Evolutionary conservation across 2,888 invertebrate species (phyloP), one percentile per base, ranked within the genome.

Genomic region (Loripinus fragilis): DNA sequence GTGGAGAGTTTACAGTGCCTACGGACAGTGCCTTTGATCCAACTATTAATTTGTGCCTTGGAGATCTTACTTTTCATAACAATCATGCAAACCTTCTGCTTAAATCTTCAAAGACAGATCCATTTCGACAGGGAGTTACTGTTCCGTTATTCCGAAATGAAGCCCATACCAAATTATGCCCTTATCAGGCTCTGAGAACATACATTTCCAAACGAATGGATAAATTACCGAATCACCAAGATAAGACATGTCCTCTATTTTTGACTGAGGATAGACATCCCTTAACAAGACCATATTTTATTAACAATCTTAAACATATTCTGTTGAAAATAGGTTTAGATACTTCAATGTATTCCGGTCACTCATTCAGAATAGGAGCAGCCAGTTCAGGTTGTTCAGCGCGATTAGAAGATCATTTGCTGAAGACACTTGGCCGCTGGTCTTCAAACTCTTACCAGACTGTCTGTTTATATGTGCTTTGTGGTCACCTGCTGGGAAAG

Each of bases 371-470:
- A 50, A 23, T 50, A 7, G 50, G 50, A 12, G 50, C 50, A 15
- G 50, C 50, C 5, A 50, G 50, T n/a, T 15, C 64, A 2, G 55
- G 42, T 33, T n/a, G 55, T 8, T 35, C 38, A 7, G 20, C 42
- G 1, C 55, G 72, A 41, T 25, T 72, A 28, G 72, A 64, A n/a
- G 72, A 65, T 25, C 72, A 72, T 33, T 45, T 72, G 2, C 64
- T 72, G 20, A 64, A 45, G 64, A 72, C 72, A 3, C 20, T 60
- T 8, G 72, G 72, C 35, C 3, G 72, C 2, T 72, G 72, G 72
- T 72, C 72, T 25, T 72, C 72, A 7, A 65, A 72, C 64, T 72
- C 64, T 30, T 72, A 72, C n/a, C 64, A 25, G 1, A 48, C 42
- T n/a, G n/a, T n/a, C n/a, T n/a, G n/a, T n/a, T n/a, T n/a, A n/a